Evolutionary conservation across 2,888 invertebrate species (phyloP), one percentile per base, ranked within the genome.

Genomic region (Stenodera caucasica): DNA sequence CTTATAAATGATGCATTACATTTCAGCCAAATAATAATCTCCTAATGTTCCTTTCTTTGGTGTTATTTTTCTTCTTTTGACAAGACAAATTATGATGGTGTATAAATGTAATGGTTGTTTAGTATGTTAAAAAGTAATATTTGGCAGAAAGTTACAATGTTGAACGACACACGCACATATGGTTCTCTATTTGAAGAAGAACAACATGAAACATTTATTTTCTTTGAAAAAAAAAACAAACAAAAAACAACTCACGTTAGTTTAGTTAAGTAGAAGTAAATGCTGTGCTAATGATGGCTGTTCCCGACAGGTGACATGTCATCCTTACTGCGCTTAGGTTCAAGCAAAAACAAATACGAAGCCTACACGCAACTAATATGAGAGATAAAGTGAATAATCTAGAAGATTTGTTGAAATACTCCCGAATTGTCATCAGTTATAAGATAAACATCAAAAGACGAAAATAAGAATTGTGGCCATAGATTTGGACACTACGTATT

Each of bases 251-350:
- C 58, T 52, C 60, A 56, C 60, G 58, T 61, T 67, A 67, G 67
- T 67, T 67, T 51, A 37, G 60, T 65, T 59, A 63, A 66, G 60
- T 63, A 66, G 66, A 66, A 66, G 63, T 64, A 65, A 62, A 68
- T 67, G 67, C 54, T 61, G 65, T 65, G 66, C 68, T 68, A 68
- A 68, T 68, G 68, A 68, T 68, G 63, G 66, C 68, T 68, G 68
- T 45, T 64, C 58, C 50, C 37, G 68, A 68, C 68, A 68, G 67
- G 68, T 68, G 68, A 67, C 68, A 68, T 64, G 66, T 66, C 60
- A 49, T 57, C 52, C 61, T 64, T 50, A 55, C 58, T 57, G 63
- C 60, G 66, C 64, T 65, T 49, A 35, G 26, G 50, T 57, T 33
- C 11, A 7, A 53, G 63, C 65, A 68, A 68, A 68, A 67, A 67